phyloP scores from a whole-genome alignment of 2,113 vertebrate genomes.

The Passer domesticus region DNA sequence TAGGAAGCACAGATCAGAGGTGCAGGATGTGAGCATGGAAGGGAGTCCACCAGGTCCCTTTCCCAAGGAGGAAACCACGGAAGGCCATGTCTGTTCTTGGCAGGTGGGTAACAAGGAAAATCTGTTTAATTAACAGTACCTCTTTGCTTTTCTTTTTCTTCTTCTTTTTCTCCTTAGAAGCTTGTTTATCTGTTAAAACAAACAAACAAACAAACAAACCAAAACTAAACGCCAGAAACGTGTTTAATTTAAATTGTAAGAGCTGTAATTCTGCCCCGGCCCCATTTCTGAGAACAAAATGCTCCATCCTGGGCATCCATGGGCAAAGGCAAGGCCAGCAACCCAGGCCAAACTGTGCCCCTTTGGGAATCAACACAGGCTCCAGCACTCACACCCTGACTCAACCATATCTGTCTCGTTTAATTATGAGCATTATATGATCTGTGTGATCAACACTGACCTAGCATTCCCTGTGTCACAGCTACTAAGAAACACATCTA shows the following conservation, averaged over 20 bases:
- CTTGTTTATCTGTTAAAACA: conserved; percentile 77
- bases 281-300: neutral
- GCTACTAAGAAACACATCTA: neutral
- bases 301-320: neutral
- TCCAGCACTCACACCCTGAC: neutral
- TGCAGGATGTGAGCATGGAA: neutral
- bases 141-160: conserved; percentile 92
- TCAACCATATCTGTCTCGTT: neutral
- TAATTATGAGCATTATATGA: neutral
- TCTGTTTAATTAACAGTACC: conserved; percentile 65
- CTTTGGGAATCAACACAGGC: neutral
- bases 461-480: neutral
- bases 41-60: neutral
- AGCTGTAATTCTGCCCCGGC: neutral
- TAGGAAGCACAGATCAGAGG: neutral
- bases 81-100: neutral
- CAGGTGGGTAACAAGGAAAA: neutral
- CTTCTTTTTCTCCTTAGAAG: conserved; percentile 91
- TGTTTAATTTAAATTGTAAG: neutral
- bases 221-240: neutral
- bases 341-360: neutral
- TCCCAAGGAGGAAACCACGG: accelerated
- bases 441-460: neutral
- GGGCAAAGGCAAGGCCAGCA: neutral
- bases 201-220: neutral